Evolutionary conservation across 2,888 invertebrate genomes (phyloP), one percentile per base, ranked within the genome.

Genomic region (Heliconius charithonia): DNA sequence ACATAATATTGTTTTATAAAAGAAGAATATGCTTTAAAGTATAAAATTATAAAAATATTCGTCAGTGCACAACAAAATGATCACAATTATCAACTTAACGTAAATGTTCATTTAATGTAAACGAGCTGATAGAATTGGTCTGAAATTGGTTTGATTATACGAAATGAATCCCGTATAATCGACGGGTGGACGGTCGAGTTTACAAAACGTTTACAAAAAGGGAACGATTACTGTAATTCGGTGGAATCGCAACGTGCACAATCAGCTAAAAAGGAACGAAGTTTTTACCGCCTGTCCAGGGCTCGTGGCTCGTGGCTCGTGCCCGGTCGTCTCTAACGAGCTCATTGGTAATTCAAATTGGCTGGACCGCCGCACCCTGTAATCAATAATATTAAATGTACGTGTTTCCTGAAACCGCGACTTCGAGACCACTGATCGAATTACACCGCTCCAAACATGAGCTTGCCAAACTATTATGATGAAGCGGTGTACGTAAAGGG

Each of bases 301-400:
- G 85, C 85, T 87, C 87, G 87, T 88, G 89, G 85, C 85, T 87
- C 87, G 87, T 88, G 89, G 89, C 85, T 51, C 51, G 51, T 51
- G 51, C 51, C 90, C 86, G 87, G 87, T 89, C 87, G 88, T 89
- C 89, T 92, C 90, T 94, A 94, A 94, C 94, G 92, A 93, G 92
- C 94, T 94, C 93, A 94, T 94, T 94, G 92, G 93, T 92, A 94
- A 93, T 95, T 95, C 94, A 94, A 94, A 94, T 94, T 85, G 89
- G 86, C 89, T 89, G 90, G 91, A 90, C 92, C 89, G 89, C 88
- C 90, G 90, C 91, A 89, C 93, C 90, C 92, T 86, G 91, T 92
- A 92, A 95, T 95, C 94, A 94, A 95, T 94, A 94, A 94, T 93
- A 94, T 93, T 93, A 94, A 92, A 92, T 90, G 93, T 93, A 94